Evolutionary conservation across 1,140 invertebrate species (phyloP), one percentile per base, ranked within the genome.

Genomic region (Sitophilus oryzae): DNA sequence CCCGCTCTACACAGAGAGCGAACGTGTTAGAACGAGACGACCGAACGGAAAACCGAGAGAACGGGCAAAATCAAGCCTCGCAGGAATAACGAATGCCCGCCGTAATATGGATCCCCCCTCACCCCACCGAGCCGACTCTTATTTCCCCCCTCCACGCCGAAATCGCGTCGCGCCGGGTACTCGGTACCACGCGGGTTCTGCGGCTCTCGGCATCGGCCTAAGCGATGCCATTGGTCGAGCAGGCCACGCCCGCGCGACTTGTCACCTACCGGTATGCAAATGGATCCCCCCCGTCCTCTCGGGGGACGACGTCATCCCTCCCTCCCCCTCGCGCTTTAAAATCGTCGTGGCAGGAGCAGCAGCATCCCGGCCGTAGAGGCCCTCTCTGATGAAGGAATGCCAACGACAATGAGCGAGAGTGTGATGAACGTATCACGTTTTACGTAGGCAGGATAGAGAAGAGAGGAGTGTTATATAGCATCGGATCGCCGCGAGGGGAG

Each of bases 201-300:
- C 25, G 25, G 25, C 25, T 5, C 25, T 30, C 25, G 25, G 25
- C 25, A 11, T 11, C 25, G 25, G 25, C 43, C 47, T 38, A n/a
- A n/a, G 42, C 52, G 49, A 55, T 49, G 59, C 63, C 52, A 70
- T 70, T 70, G 68, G 68, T 49, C 59, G 66, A 49, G 23, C 36
- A 45, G 37, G 59, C 59, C 60, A 62, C 68, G 68, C 68, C 52
- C 46, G 54, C 68, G 64, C 65, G 64, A 70, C 65, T 70, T 70
- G 68, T 70, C 68, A 70, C 68, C 68, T 70, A 70, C 68, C 66
- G 68, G 68, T 70, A 70, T 70, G 68, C 68, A 70, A 70, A 70
- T 70, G 65, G 58, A 59, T 61, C 66, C 68, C 67, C 52, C 30
- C 38, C 23, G 42, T 11, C 6, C 22, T 11, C 25, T 11, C 25